Conservation (phyloP, 2,797 vertebrate genomes). For the Amazona ochrocephala region DNA sequence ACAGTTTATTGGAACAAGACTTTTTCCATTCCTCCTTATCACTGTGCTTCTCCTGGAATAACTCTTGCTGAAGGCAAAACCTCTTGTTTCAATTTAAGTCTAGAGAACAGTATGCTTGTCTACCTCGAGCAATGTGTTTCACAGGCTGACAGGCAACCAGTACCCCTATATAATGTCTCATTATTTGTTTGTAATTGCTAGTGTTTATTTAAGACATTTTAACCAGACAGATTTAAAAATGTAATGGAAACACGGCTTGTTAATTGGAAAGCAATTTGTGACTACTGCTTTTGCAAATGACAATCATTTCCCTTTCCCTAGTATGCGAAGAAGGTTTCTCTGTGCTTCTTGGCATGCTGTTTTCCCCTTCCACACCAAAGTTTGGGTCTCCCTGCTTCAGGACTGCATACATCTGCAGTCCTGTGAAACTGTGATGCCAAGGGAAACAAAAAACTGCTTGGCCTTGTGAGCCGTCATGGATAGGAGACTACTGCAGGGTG, state of each 20-base stretch:
- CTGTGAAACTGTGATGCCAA: neutral
- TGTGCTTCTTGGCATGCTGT: accelerated
- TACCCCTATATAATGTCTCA: neutral
- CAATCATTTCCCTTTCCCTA: neutral
- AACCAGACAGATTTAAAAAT: neutral
- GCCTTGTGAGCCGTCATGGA: neutral
- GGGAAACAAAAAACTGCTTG: neutral
- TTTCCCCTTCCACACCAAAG: neutral
- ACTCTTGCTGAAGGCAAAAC: neutral
- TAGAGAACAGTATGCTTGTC: neutral
- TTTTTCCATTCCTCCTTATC: neutral
- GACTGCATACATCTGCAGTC: neutral
- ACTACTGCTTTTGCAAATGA: neutral
- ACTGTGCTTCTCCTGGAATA: neutral
- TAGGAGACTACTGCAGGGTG: neutral
- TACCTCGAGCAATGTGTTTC: neutral
- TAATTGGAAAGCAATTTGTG: neutral
- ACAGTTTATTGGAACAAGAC: neutral
- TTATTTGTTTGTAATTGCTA: neutral
- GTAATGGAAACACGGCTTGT: neutral
- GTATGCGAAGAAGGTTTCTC: neutral
- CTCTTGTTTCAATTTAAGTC: neutral
- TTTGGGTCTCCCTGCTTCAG: neutral
- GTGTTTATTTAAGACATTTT: neutral
- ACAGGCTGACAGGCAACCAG: neutral